Percentiles rank a stretch among this genome's conserved stretches.
Conservation (phyloP, 2,797 vertebrate genomes). For the Lindbergichthys nudifrons region DNA sequence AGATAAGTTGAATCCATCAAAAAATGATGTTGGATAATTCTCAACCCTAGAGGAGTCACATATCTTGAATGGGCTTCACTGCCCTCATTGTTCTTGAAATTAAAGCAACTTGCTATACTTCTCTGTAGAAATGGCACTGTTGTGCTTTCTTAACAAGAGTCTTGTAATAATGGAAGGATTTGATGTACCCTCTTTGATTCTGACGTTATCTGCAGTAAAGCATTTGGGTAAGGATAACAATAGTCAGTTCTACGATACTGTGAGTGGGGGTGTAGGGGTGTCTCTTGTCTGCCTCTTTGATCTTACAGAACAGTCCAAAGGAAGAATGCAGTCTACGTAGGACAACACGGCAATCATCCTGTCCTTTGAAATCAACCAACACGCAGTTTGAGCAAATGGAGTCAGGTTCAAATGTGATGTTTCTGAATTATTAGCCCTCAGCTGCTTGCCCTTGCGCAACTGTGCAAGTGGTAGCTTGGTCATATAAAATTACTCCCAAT, state of each 20-base stretch:
- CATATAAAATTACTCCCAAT: constrained; percentile 30
- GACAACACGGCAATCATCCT: constrained; percentile 75
- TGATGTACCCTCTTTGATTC: constrained; percentile 71
- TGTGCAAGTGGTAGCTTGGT: constrained; percentile 73
- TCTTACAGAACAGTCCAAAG: constrained; percentile 82
- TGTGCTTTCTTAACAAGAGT: constrained; percentile 69
- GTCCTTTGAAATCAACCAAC: constrained; percentile 69
- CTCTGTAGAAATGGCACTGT: constrained; percentile 63
- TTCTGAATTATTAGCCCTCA: constrained; percentile 58
- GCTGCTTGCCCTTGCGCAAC: constrained; percentile 79
- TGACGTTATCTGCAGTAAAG: constrained; percentile 80
- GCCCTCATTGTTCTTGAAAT: constrained; percentile 56
- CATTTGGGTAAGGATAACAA: constrained; percentile 81
- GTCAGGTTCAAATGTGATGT: constrained; percentile 64
- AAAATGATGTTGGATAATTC: constrained; percentile 69
- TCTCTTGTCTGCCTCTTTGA: constrained; percentile 77
- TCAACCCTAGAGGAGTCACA: constrained; percentile 47
- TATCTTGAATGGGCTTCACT: constrained; percentile 56
- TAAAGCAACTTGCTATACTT: constrained; percentile 69
- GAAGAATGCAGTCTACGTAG: constrained; percentile 76
- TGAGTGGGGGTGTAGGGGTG: constrained; percentile 60
- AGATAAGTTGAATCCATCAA: constrained; percentile 86
- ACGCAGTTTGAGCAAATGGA: constrained; percentile 65
- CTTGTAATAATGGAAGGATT: constrained; percentile 74
- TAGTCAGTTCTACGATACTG: constrained; percentile 76